Evolutionary conservation across 30 jellyfish, hydroid and myxozoan species (phyloP).

Genomic region (Catostylus mosaicus): DNA sequence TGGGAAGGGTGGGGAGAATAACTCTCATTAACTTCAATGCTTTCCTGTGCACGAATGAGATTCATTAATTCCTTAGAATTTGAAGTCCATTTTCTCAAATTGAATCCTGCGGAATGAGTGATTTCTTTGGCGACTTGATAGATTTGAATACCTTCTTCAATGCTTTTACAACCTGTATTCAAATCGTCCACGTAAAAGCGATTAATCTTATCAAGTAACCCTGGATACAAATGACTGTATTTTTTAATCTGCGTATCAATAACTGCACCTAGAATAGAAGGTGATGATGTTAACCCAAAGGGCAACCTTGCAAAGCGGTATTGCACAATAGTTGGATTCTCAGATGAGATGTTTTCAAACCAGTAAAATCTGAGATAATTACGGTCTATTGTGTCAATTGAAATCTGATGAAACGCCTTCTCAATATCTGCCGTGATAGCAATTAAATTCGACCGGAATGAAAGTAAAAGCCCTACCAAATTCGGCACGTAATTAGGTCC

Average conservation of each 20-base stretch:
- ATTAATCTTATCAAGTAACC: neutral
- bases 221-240: neutral
- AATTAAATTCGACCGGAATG: slow-evolving; percentile 9
- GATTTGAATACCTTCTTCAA: slow-evolving; percentile 11
- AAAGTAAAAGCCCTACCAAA: slow-evolving; percentile 12
- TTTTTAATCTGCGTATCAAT: neutral
- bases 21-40: neutral
- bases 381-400: neutral
- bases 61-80: slow-evolving; percentile 6
- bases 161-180: neutral
- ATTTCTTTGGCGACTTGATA: slow-evolving; percentile 34
- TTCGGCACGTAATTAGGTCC: slow-evolving; percentile 22
- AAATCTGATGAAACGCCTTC: slow-evolving; percentile 20
- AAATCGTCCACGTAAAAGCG: slow-evolving; percentile 17
- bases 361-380: slow-evolving; percentile 13
- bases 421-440: slow-evolving; percentile 35
- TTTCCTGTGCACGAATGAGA: neutral
- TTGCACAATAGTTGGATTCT: slow-evolving; percentile 13
- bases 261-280: slow-evolving; percentile 25
- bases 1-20: neutral
- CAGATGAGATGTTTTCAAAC: slow-evolving; percentile 19
- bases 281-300: slow-evolving; percentile 29
- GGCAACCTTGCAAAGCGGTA: neutral
- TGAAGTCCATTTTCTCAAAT: slow-evolving; percentile 27
- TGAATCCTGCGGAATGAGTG: slow-evolving; percentile 13